phyloP scores from a whole-genome alignment of 2,888 invertebrate genomes.

The Nemurella pictetii region DNA sequence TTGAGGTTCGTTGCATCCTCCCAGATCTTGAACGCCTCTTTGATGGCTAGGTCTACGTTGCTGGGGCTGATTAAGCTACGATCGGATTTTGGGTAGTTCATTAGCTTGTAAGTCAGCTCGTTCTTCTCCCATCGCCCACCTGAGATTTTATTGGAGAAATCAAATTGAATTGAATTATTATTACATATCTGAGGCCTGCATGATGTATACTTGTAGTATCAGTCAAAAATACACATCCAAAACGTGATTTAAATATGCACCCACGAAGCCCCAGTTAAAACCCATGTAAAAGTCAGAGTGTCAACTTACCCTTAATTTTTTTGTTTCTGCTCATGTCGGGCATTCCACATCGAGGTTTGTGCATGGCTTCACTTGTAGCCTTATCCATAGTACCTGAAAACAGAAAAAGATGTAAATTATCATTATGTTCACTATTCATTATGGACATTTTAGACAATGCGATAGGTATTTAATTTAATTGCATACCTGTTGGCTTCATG shows the following conservation, averaged over 20 bases:
- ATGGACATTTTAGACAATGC: neutral
- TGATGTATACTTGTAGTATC: too few relatives aligned
- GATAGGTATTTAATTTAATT: neutral
- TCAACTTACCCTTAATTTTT: neutral
- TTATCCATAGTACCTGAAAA: neutral
- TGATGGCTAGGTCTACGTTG: neutral
- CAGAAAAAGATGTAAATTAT: neutral
- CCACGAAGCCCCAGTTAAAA: too few relatives aligned
- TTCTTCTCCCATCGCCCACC: neutral
- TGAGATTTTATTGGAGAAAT: too few relatives aligned
- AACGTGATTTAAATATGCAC: too few relatives aligned
- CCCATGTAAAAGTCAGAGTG: too few relatives aligned
- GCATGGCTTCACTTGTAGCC: neutral
- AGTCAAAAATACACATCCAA: too few relatives aligned
- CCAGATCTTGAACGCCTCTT: neutral
- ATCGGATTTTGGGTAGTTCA: neutral
- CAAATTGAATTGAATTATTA: too few relatives aligned
- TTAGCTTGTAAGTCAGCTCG: neutral
- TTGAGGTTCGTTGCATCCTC: neutral
- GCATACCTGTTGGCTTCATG: neutral
- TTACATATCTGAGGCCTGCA: too few relatives aligned
- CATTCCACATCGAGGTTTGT: neutral
- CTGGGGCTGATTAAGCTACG: neutral
- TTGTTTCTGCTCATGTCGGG: neutral
- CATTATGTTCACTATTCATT: too few relatives aligned